Percentiles rank a stretch among this genome's conserved stretches.
Evolutionary conservation across 2,888 invertebrate species (phyloP).

Genomic region (Capitulum mitella): DNA sequence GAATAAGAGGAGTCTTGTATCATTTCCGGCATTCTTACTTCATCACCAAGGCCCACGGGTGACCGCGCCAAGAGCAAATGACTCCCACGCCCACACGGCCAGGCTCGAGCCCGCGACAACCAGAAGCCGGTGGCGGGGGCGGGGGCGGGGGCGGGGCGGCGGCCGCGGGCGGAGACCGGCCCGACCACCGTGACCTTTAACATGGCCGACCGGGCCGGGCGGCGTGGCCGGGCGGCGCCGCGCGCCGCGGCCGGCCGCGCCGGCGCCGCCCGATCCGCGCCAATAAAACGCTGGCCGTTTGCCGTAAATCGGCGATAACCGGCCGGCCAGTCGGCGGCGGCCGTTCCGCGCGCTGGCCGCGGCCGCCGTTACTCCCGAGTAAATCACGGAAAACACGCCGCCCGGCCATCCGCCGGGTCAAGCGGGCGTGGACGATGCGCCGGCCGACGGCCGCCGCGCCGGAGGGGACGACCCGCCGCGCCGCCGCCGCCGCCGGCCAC

Average conservation of each 20-base stretch:
- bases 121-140: no score
- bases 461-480: not conserved
- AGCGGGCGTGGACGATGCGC: not conserved
- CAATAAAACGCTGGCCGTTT: not conserved
- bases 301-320: conserved; percentile 3
- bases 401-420: not conserved
- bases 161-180: no score
- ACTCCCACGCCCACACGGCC: no score
- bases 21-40: no score
- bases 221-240: no score
- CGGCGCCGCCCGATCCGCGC: not conserved
- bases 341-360: conserved; percentile 9
- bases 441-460: not conserved
- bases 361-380: not conserved
- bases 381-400: not conserved
- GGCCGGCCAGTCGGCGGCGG: not conserved
- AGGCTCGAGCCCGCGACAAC: no score
- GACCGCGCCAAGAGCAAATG: no score
- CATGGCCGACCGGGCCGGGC: not conserved
- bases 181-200: no score
- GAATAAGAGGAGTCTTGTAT: no score
- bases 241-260: not conserved
- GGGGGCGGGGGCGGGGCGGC: no score
- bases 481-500: not conserved
- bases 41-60: no score